Percentiles rank a stretch among this genome's conserved stretches.
These are phyloP conservation scores for Habrosyne pyritoides DNA, from an alignment of 2,888 invertebrate genomes.

Conservation along the genomic window DNA sequence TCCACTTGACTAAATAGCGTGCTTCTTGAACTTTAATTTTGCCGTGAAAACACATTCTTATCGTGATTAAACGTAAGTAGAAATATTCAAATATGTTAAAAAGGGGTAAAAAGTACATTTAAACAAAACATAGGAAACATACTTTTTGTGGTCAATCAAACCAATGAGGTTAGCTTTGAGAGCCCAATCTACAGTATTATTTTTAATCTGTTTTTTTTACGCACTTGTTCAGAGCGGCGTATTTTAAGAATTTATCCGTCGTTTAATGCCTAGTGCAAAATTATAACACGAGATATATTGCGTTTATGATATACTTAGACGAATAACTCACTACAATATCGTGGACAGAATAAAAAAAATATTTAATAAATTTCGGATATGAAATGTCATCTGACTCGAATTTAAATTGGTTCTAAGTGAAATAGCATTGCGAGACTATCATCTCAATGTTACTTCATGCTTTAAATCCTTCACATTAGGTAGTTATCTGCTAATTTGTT, in stretches of 20 bases:
- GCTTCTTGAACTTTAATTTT: background rate
- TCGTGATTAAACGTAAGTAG: background rate
- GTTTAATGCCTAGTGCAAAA: conserved; percentile 63
- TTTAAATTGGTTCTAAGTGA: background rate
- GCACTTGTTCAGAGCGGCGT: conserved; percentile 69
- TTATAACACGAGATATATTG: conserved; percentile 17
- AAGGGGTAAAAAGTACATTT: background rate
- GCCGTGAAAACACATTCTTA: background rate
- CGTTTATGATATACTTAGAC: conserved; percentile 6
- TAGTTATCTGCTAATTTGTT: background rate
- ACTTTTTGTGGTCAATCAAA: background rate
- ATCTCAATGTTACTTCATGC: background rate
- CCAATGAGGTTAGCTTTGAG: background rate
- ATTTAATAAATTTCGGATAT: background rate
- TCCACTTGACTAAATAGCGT: background rate
- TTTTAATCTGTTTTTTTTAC: too few species aligned
- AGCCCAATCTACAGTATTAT: background rate
- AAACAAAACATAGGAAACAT: background rate
- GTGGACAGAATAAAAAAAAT: background rate
- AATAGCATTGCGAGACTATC: conserved; percentile 8
- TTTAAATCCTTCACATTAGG: background rate
- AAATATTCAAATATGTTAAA: background rate
- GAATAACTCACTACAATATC: background rate
- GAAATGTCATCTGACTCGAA: background rate
- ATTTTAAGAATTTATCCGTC: conserved; percentile 46